Base-by-base conservation (phyloP, 2,797 vertebrate species). In the Sebastes minor region DNA sequence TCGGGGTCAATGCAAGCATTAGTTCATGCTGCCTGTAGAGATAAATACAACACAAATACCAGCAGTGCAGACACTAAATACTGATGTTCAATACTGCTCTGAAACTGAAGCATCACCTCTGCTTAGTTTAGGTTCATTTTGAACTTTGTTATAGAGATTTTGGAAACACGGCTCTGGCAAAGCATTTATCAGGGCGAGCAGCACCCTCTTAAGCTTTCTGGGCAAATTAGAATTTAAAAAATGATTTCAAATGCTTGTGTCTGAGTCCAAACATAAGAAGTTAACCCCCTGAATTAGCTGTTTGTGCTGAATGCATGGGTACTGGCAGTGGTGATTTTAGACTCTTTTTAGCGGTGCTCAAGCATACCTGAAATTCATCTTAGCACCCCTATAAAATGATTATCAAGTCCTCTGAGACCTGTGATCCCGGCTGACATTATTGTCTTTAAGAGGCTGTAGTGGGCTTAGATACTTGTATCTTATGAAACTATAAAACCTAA, bases 1-100 rank as follows among this genome's bases (percentile, higher is more conserved):
- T 4, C n/a, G 56, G 52, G 87, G 75, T 86, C 84, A 78, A 62
- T 57, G 59, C 81, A 60, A 67, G 74, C 61, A 81, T 81, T 61
- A 68, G 71, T 83, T 87, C 56, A 63, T 64, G 22, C 70, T 52
- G 67, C 52, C 33, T 81, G 55, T 57, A 32, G 64, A 59, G 56
- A 86, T 80, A 85, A 88, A 83, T 78, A 80, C 68, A 83, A 53
- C 69, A 63, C 60, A 22, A 33, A 35, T 62, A 49, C 46, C 46
- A 49, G 62, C 53, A 59, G 35, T 73, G 52, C 70, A 68, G 20
- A 77, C 46, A 32, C 9, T 75, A 65, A 74, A 85, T 73, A 67
- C 22, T 71, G 77, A 74, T 70, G 56, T 68, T 74, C 52, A 60
- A 18, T 38, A 11, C 78, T 59, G 76, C 67, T 71, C 14, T 69